Conservation (phyloP, 1,140 invertebrate genomes). For the Leptopilina clavipes region DNA sequence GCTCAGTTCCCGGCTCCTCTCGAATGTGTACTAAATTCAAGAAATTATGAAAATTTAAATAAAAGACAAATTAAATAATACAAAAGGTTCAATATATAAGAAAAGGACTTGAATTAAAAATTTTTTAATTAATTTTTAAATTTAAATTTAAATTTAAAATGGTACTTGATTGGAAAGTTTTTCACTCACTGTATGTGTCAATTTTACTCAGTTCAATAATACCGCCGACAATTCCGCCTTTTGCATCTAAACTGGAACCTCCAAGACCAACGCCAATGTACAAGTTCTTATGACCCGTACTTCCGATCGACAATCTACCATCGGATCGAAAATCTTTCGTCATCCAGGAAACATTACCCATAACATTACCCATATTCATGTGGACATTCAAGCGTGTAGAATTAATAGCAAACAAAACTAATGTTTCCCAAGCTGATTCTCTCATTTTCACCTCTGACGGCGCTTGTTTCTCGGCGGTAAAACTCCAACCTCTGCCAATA, state of each 20-base stretch:
- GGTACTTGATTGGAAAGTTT: too few relatives aligned
- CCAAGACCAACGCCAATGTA: constrained; percentile 91
- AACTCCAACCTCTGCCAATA: constrained; percentile 74
- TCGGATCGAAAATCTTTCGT: constrained; percentile 93
- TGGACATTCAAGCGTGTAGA: constrained; percentile 96
- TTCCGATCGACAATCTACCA: constrained; percentile 93
- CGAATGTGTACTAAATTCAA: constrained; percentile 83
- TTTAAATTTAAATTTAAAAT: too few relatives aligned
- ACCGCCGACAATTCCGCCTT: constrained; percentile 96
- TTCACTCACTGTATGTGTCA: constrained; percentile 85
- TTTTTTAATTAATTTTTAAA: too few relatives aligned
- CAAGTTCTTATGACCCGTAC: constrained; percentile 95
- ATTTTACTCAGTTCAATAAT: constrained; percentile 93
- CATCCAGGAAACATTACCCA: constrained; percentile 97
- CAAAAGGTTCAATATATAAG: constrained; percentile 28
- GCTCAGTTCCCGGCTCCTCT: constrained; percentile 92
- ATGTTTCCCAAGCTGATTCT: constrained; percentile 91
- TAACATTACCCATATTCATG: constrained; percentile 99
- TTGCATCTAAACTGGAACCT: constrained; percentile 93
- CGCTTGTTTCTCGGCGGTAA: constrained; percentile 72
- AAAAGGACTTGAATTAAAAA: too few relatives aligned
- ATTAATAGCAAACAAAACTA: constrained; percentile 96
- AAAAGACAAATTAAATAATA: constrained; percentile 22
- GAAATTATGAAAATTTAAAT: background rate
- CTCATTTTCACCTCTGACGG: constrained; percentile 75